A percentile compares a stretch with the other conserved stretches of the same genome.
phyloP scores from a whole-genome alignment of 2,888 invertebrate species.

The Nephrotoma appendiculata region DNA sequence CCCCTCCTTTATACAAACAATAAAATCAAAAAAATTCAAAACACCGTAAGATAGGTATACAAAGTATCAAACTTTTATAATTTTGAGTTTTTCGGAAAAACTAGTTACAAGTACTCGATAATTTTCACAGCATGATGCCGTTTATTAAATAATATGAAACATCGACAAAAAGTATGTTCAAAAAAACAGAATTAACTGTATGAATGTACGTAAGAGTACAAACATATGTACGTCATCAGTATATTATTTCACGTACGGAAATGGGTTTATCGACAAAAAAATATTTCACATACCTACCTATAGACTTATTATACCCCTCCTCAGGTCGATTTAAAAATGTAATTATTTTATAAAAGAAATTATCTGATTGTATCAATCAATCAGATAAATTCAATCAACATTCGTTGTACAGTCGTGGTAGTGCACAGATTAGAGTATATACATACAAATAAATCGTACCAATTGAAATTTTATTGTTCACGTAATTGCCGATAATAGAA shows the following conservation, averaged over 20 bases:
- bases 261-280: neutral
- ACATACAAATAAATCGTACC: too few species aligned
- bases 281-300: neutral
- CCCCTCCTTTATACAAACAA: neutral
- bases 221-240: neutral
- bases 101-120: neutral
- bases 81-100: neutral
- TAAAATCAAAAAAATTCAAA: neutral
- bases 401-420: too few species aligned
- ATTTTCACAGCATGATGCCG: neutral
- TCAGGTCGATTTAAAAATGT: neutral
- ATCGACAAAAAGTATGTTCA: neutral
- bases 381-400: neutral
- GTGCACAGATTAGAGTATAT: too few species aligned
- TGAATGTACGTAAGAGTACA: neutral
- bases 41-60: neutral
- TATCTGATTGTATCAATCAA: neutral
- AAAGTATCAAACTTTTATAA: neutral
- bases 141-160: neutral
- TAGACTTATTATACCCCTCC: neutral
- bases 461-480: too few species aligned
- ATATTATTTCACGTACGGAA: neutral
- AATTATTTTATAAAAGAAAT: neutral
- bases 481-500: too few species aligned
- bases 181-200: neutral